phyloP scores from a whole-genome alignment of 1,140 invertebrate species.

The Dufourea novaeangliae region DNA sequence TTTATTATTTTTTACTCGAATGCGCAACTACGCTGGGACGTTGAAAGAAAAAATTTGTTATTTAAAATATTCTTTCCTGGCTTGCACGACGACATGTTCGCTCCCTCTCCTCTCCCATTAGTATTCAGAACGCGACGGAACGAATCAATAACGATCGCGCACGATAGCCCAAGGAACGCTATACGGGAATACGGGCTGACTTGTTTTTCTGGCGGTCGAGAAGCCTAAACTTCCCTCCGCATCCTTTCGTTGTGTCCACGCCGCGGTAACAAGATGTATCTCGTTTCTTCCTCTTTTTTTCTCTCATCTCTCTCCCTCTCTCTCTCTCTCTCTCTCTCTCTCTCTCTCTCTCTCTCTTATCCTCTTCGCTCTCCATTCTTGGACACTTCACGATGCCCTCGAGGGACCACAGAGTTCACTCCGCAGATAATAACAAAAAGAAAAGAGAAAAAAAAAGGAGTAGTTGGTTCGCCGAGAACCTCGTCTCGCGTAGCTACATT shows the following conservation, averaged over 20 bases:
- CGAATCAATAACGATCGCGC: not conserved
- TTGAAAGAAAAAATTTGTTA: not conserved
- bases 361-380: not conserved
- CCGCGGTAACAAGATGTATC: slow-evolving; percentile 32
- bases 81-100: too few species aligned
- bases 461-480: slow-evolving; percentile 38
- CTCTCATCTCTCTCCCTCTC: not conserved
- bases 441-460: slow-evolving; percentile 10
- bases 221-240: slow-evolving; percentile 16
- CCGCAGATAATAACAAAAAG: slow-evolving; percentile 37
- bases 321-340: not conserved
- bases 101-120: too few species aligned
- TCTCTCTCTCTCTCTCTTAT: slow-evolving; percentile 7
- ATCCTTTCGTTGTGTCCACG: not conserved
- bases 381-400: slow-evolving; percentile 19
- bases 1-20: too few species aligned
- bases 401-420: slow-evolving; percentile 35
- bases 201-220: not conserved
- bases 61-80: not conserved
- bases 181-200: too few species aligned
- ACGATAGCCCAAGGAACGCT: not conserved
- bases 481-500: slow-evolving; percentile 72
- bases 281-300: not conserved
- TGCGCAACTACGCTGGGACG: not conserved
- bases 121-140: not conserved